Evolutionary conservation across 2,797 vertebrate species (phyloP).

Genomic region (Tauraco hartlaubi): DNA sequence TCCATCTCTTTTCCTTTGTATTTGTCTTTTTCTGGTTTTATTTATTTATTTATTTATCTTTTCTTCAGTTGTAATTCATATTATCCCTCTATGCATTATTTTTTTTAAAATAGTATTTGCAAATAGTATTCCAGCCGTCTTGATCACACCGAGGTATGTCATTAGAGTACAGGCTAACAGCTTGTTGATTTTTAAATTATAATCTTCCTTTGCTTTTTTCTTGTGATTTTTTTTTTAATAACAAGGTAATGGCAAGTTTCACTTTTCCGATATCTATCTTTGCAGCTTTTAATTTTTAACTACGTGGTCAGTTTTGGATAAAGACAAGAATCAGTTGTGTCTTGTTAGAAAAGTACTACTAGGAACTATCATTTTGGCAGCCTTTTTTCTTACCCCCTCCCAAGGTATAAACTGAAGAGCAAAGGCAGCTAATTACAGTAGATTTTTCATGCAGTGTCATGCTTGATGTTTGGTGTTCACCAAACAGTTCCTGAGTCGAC

Average conservation of each 20-base stretch:
- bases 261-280: background rate
- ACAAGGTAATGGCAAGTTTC: background rate
- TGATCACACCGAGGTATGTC: background rate
- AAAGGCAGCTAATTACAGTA: background rate
- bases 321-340: background rate
- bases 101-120: background rate
- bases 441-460: background rate
- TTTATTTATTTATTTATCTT: background rate
- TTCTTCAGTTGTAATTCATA: background rate
- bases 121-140: background rate
- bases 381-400: background rate
- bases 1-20: background rate
- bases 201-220: background rate
- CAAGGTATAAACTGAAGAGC: background rate
- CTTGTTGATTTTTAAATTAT: background rate
- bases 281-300: background rate
- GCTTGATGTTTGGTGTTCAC: background rate
- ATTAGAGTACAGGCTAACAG: background rate
- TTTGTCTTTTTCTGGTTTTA: background rate
- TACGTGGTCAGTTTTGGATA: background rate
- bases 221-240: background rate
- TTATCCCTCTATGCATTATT: background rate
- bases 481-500: background rate
- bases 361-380: background rate
- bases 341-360: background rate